Percentiles rank a stretch among this genome's conserved stretches.
phyloP scores from a whole-genome alignment of 2,888 invertebrate species.

The Tinea pellionella region DNA sequence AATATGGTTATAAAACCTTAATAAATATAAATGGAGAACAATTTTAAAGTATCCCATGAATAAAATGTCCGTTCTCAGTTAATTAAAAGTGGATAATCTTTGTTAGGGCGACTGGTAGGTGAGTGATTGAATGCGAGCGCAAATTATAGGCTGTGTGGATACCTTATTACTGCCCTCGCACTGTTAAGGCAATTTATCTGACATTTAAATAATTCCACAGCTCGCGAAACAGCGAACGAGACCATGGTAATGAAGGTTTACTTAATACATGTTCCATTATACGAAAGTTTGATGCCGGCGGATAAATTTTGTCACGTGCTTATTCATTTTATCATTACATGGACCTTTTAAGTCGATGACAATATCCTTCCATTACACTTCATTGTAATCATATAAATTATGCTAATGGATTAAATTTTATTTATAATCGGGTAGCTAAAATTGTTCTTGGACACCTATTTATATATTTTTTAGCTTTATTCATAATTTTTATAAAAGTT shows the following conservation, averaged over 20 bases:
- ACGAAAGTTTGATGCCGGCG: constrained; percentile 9
- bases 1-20: too few relatives aligned
- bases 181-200: constrained; percentile 66
- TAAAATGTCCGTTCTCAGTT: constrained; percentile 15
- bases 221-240: constrained; percentile 28
- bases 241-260: constrained; percentile 44
- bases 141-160: constrained; percentile 59
- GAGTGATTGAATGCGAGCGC: constrained; percentile 61
- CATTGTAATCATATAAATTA: constrained; percentile 8
- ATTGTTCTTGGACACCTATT: background rate
- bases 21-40: too few relatives aligned
- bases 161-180: constrained; percentile 60
- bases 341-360: constrained; percentile 5
- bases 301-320: constrained; percentile 15
- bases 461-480: too few relatives aligned
- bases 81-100: constrained; percentile 21
- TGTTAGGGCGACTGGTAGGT: constrained; percentile 27
- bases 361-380: constrained; percentile 3
- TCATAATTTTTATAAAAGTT: too few relatives aligned
- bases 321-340: constrained; percentile 9
- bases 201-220: constrained; percentile 63
- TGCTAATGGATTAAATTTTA: background rate
- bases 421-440: background rate
- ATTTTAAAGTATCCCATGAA: background rate
- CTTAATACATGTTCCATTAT: constrained; percentile 21